Conservation (phyloP, 2,888 invertebrate species). For the Perizoma flavofasciatum region DNA sequence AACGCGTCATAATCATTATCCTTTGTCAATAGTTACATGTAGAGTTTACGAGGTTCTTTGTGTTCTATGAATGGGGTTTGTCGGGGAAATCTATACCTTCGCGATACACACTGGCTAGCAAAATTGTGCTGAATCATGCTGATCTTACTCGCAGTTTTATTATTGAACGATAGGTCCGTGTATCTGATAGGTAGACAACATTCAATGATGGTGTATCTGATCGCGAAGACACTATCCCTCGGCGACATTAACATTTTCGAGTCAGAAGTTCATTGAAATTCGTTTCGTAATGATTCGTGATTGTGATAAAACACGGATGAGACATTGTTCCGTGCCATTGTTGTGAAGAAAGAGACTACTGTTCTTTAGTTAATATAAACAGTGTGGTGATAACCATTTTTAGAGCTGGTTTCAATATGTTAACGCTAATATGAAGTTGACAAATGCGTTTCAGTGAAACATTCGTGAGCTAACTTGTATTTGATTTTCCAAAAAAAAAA, state of each 20-base stretch:
- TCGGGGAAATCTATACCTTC: constrained; percentile 17
- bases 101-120: constrained; percentile 10
- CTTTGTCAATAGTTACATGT: constrained; percentile 13
- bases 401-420: constrained; percentile 18
- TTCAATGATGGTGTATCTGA: constrained; percentile 8
- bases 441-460: constrained; percentile 7
- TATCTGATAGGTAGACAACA: neutral
- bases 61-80: constrained; percentile 14
- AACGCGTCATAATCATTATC: constrained; percentile 5
- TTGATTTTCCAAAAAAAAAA: neutral
- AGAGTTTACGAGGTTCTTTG: neutral
- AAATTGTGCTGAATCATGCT: constrained; percentile 13
- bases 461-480: constrained; percentile 10
- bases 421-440: constrained; percentile 8
- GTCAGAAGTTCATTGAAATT: constrained; percentile 7
- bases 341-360: constrained; percentile 20
- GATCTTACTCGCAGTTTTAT: neutral
- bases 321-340: constrained; percentile 22
- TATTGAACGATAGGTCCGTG: constrained; percentile 2
- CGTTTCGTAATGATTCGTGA: constrained; percentile 13
- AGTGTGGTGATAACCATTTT: constrained; percentile 18
- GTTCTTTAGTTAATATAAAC: constrained; percentile 17
- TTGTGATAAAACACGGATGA: constrained; percentile 22
- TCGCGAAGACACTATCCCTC: neutral
- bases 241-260: neutral